Evolutionary conservation across 2,797 vertebrate genomes (phyloP), one percentile per base, ranked within the genome.

Genomic region (Hybognathus amarus): DNA sequence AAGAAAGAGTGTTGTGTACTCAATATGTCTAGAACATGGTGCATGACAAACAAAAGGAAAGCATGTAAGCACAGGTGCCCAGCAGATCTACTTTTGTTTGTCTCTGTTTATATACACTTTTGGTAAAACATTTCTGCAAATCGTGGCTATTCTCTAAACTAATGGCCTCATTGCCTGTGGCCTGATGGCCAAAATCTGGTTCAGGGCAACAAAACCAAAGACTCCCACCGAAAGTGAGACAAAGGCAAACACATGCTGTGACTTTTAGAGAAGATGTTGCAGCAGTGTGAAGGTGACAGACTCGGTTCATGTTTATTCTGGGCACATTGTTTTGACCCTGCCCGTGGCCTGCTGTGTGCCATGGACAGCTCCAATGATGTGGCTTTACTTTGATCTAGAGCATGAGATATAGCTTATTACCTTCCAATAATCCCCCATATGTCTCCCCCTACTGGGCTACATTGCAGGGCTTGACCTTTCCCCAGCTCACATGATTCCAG

Each of bases 381-480:
- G 15, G 15, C 54, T 71, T 74, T n/a, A 68, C 90, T 91, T 90
- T 90, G 88, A 91, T 88, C 83, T 84, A 64, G 47, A 40, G 36
- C 85, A 64, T 78, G 78, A 87, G 61, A 68, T 75, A 80, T 83
- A 61, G 79, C 75, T 82, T 80, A 66, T 84, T 42, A 77, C 77
- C 33, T 27, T 70, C 79, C 83, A 80, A 84, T 70, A 83, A 42
- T 73, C 56, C 67, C 75, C 79, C 74, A 82, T 82, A 87, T 86
- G 74, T 80, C 87, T 77, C 84, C 81, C 68, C 87, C 79, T 83
- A 83, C 77, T 47, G 81, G 81, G 87, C 85, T 83, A 63, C 70
- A 61, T 27, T 24, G 70, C 38, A 22, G 83, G 69, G 78, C 73
- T 66, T 91, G 91, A 93, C 92, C 91, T 90, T 86, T 64, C 88